A percentile compares a stretch with the other conserved stretches of the same genome.
phyloP scores from a whole-genome alignment of 2,888 invertebrate species.

The Cenopis cana region DNA sequence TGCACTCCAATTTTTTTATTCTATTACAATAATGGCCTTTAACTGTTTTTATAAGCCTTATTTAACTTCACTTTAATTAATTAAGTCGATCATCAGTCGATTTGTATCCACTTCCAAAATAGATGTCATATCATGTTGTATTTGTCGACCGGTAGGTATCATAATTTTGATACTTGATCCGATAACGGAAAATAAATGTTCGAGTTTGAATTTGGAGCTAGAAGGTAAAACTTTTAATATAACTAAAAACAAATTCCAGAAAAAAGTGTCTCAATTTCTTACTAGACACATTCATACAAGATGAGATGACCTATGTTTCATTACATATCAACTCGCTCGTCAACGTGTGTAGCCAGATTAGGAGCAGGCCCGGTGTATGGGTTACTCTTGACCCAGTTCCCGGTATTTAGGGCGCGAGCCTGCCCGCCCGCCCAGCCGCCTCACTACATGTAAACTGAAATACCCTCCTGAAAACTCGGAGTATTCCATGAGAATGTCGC shows the following conservation, averaged over 20 bases:
- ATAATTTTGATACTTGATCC: too few species aligned
- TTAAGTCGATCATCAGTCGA: not conserved
- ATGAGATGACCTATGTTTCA: not conserved
- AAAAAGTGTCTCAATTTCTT: too few species aligned
- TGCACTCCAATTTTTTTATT: too few species aligned
- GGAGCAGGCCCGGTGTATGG: conserved; percentile 45
- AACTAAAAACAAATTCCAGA: not conserved
- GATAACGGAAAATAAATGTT: too few species aligned
- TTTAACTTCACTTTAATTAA: too few species aligned
- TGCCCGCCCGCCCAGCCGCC: conserved; percentile 57
- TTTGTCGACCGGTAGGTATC: too few species aligned
- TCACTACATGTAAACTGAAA: conserved; percentile 43
- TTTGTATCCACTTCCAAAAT: not conserved
- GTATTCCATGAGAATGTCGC: too few species aligned
- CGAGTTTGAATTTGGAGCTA: not conserved
- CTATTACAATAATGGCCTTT: too few species aligned
- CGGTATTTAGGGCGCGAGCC: conserved; percentile 66
- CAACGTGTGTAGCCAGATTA: conserved; percentile 28
- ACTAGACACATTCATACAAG: not conserved
- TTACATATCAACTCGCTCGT: not conserved
- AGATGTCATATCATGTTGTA: too few species aligned
- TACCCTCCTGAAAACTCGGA: conserved; percentile 8
- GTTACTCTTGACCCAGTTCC: conserved; percentile 77
- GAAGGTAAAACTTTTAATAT: not conserved
- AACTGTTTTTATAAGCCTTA: not conserved